Evolutionary conservation across 2,113 vertebrate genomes (phyloP).

Genomic region (Burhinus oedicnemus): DNA sequence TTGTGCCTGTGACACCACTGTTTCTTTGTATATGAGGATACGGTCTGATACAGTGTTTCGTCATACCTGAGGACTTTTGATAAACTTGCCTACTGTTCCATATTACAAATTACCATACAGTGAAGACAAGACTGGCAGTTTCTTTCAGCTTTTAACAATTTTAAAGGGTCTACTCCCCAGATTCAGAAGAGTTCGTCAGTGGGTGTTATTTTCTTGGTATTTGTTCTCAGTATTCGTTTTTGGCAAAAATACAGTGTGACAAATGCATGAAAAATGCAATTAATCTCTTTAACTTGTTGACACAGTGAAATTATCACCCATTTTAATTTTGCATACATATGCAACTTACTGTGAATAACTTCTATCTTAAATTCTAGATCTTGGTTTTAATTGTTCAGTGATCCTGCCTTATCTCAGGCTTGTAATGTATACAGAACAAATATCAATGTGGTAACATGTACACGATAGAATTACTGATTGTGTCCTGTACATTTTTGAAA

Average conservation of each 20-base stretch:
- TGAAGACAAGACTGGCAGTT: not conserved
- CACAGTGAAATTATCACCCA: not conserved
- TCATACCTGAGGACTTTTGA: not conserved
- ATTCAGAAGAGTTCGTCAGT: not conserved
- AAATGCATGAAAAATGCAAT: not conserved
- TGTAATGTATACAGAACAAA: not conserved
- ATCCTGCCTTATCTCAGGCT: not conserved
- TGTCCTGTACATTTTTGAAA: not conserved
- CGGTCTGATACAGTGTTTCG: not conserved
- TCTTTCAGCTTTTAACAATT: not conserved
- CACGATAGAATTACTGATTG: not conserved
- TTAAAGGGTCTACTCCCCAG: not conserved
- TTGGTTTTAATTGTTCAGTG: not conserved
- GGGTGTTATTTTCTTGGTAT: not conserved
- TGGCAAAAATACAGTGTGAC: not conserved
- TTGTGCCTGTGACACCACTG: not conserved
- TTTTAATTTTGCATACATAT: not conserved
- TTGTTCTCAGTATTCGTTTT: not conserved
- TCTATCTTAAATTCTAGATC: not conserved
- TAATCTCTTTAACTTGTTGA: not conserved
- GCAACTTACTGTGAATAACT: not conserved
- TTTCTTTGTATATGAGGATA: not conserved
- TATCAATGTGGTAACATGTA: not conserved
- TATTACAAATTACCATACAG: not conserved
- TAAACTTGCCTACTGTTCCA: not conserved